Evolutionary conservation across 2,888 invertebrate genomes (phyloP).

Genomic region (Clanis bilineata): DNA sequence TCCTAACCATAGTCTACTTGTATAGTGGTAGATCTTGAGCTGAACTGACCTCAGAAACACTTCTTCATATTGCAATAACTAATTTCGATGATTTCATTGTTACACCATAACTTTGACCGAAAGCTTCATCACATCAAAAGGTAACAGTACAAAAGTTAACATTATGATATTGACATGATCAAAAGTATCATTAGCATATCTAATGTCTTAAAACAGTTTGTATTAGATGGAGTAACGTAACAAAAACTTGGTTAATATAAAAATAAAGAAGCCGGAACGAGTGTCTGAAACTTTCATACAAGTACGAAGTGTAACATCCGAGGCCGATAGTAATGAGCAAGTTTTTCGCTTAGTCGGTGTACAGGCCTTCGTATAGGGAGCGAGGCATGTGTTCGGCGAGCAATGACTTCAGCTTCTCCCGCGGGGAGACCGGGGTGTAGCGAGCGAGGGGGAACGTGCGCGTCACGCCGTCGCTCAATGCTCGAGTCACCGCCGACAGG

Average conservation of each 20-base stretch:
- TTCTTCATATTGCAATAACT: not conserved
- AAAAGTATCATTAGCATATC: conserved; percentile 24
- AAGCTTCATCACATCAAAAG: not conserved
- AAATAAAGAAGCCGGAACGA: not conserved
- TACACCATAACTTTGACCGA: not conserved
- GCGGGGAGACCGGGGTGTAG: conserved; percentile 91
- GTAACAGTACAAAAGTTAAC: not conserved
- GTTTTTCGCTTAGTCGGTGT: conserved; percentile 66
- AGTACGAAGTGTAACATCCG: not conserved
- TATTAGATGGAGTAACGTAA: not conserved
- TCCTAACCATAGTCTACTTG: not conserved
- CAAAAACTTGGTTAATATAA: not conserved
- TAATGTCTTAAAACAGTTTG: not conserved
- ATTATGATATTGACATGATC: too few relatives aligned
- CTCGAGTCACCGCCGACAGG: conserved; percentile 88
- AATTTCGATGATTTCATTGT: not conserved
- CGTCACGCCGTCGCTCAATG: conserved; percentile 89
- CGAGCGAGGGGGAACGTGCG: conserved; percentile 92
- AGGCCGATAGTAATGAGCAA: conserved; percentile 24
- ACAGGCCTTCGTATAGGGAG: conserved; percentile 90
- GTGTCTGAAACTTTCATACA: not conserved
- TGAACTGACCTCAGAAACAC: not conserved
- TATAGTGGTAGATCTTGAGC: not conserved
- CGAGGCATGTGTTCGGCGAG: conserved; percentile 91
- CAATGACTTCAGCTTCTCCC: conserved; percentile 90